Evolutionary conservation across 2,113 vertebrate genomes (phyloP).

Genomic region (Mastomys coucha): DNA sequence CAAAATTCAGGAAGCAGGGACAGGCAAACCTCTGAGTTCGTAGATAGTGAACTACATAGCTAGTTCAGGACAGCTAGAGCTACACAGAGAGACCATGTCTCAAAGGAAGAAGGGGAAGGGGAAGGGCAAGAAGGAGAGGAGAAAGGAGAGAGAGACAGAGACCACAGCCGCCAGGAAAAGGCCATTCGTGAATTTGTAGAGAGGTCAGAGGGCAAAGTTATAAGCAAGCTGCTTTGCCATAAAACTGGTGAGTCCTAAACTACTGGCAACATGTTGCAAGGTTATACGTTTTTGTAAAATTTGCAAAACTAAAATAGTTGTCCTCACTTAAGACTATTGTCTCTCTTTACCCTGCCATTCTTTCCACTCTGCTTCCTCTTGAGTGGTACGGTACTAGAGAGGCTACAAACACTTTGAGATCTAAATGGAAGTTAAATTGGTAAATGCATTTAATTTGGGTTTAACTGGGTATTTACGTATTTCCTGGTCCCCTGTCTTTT

Average conservation of each 20-base stretch:
- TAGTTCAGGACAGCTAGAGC: neutral
- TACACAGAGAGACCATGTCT: neutral
- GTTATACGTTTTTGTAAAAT: neutral
- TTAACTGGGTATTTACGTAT: neutral
- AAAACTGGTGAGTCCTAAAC: neutral
- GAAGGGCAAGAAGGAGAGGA: neutral
- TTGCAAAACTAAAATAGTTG: neutral
- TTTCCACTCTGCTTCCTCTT: neutral
- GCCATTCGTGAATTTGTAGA: neutral
- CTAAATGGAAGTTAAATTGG: neutral
- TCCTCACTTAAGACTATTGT: neutral
- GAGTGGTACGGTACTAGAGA: neutral
- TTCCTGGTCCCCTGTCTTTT: neutral
- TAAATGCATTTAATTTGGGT: neutral
- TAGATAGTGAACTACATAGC: neutral
- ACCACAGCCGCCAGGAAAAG: neutral
- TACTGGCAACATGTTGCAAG: neutral
- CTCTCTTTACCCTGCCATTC: neutral
- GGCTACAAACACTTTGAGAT: conserved; percentile 5
- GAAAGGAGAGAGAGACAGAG: too few relatives aligned
- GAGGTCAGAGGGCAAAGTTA: neutral
- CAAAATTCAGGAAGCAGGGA: neutral
- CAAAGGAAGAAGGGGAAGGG: neutral
- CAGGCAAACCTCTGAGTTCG: neutral
- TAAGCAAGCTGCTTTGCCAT: neutral